phyloP scores from a whole-genome alignment of 2,888 invertebrate genomes.

The Sphinx pinastri region DNA sequence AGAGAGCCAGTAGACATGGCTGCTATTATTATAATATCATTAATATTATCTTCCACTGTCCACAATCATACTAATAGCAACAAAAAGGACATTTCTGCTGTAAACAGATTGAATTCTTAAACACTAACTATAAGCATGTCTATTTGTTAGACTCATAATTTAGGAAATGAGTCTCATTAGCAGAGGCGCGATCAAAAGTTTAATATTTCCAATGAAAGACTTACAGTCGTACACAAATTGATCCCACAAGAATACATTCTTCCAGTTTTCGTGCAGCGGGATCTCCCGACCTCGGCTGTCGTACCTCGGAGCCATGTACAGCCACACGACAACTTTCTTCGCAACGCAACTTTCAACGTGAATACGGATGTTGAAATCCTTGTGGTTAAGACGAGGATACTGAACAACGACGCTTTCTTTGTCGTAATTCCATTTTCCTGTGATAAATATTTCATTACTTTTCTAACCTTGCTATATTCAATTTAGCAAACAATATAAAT shows the following conservation, averaged over 20 bases:
- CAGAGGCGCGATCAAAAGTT: no score
- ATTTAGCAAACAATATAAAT: no score
- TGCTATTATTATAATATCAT: no score
- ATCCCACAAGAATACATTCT: slow-evolving; percentile 85
- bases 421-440: slow-evolving; percentile 60
- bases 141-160: no score
- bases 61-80: no score
- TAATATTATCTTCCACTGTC: no score
- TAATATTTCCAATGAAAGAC: slow-evolving; percentile 40
- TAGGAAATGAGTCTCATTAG: no score
- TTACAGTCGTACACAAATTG: slow-evolving; percentile 81
- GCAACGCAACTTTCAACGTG: slow-evolving; percentile 83
- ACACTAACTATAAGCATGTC: no score
- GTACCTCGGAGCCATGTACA: slow-evolving; percentile 89
- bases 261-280: slow-evolving; percentile 78
- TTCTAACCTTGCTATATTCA: no score
- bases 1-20: no score
- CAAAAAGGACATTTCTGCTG: no score
- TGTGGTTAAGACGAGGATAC: slow-evolving; percentile 88
- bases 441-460: slow-evolving; percentile 27
- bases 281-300: slow-evolving; percentile 82
- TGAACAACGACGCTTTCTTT: slow-evolving; percentile 82
- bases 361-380: slow-evolving; percentile 86
- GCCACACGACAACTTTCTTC: slow-evolving; percentile 81
- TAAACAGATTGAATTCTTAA: no score